These are phyloP conservation scores for Bembecia ichneumoniformis DNA, from an alignment of 2,888 invertebrate species.

Conservation along the genomic window DNA sequence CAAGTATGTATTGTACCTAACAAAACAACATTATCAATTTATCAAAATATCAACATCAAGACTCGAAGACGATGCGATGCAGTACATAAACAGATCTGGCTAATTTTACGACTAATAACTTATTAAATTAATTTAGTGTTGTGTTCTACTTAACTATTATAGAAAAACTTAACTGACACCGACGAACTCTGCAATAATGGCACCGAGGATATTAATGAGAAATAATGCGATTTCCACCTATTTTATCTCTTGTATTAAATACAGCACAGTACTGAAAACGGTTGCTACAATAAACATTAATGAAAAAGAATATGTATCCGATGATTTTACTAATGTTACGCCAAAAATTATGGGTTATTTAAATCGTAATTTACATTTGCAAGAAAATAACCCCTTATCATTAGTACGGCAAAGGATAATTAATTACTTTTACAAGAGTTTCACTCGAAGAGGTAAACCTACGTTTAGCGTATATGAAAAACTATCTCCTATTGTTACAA, in stretches of 20 bases:
- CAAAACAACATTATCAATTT: too few relatives aligned
- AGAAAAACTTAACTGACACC: neutral
- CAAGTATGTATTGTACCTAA: too few relatives aligned
- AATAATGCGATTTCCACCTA: too few relatives aligned
- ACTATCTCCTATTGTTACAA: slow-evolving; percentile 86
- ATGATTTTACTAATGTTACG: slow-evolving; percentile 90
- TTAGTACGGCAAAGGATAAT: slow-evolving; percentile 86
- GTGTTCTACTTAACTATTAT: neutral
- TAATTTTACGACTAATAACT: too few relatives aligned
- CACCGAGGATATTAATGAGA: too few relatives aligned
- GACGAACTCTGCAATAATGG: too few relatives aligned
- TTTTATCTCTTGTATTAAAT: slow-evolving; percentile 20
- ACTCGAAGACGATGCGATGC: too few relatives aligned
- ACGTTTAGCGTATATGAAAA: slow-evolving; percentile 91
- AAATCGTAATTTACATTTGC: slow-evolving; percentile 83
- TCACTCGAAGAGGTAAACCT: slow-evolving; percentile 80
- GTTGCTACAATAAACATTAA: slow-evolving; percentile 39
- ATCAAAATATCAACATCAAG: too few relatives aligned
- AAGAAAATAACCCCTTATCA: slow-evolving; percentile 86
- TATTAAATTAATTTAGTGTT: too few relatives aligned
- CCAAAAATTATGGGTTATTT: slow-evolving; percentile 85
- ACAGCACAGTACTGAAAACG: slow-evolving; percentile 50
- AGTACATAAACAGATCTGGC: too few relatives aligned
- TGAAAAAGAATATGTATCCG: slow-evolving; percentile 69
- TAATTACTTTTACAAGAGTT: slow-evolving; percentile 87